Conservation (phyloP, 1,140 invertebrate species). For the Zophobas atratus region DNA sequence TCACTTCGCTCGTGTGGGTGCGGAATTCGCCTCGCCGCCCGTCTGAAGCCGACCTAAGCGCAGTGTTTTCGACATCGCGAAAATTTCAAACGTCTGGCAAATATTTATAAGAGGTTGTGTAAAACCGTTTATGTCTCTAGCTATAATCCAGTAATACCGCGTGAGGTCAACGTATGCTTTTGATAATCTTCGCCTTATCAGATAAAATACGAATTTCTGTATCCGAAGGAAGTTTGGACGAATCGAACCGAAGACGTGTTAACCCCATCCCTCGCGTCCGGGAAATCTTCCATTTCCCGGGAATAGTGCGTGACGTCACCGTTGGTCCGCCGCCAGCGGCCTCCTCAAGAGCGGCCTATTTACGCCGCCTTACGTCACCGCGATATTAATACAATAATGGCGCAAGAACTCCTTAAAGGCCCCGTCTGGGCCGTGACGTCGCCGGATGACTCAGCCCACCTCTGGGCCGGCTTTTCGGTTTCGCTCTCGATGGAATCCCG, state of each 20-base stretch:
- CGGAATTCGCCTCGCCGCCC: no score
- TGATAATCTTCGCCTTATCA: no score
- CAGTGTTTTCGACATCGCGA: no score
- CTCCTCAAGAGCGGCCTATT: conserved; percentile 13
- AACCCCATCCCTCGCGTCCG: conserved; percentile 19
- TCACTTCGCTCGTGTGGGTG: no score
- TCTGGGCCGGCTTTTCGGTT: conserved; percentile 23
- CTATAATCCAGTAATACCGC: no score
- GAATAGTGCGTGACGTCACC: conserved; percentile 30
- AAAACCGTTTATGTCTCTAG: no score
- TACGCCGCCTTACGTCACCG: conserved; percentile 22
- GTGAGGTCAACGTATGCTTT: no score
- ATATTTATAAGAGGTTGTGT: no score
- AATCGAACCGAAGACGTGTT: not conserved
- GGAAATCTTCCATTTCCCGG: conserved; percentile 40
- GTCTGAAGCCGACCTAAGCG: no score
- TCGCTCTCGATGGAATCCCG: conserved; percentile 57
- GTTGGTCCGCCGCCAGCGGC: not conserved
- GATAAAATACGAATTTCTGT: no score
- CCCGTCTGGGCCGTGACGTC: conserved; percentile 24
- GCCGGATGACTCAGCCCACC: conserved; percentile 28
- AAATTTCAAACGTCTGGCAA: no score
- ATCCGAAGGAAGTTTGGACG: not conserved
- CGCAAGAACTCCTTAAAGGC: conserved; percentile 38
- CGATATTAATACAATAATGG: conserved; percentile 21